Base-by-base conservation (phyloP, 2,888 invertebrate genomes). In the Carabus problematicus region DNA sequence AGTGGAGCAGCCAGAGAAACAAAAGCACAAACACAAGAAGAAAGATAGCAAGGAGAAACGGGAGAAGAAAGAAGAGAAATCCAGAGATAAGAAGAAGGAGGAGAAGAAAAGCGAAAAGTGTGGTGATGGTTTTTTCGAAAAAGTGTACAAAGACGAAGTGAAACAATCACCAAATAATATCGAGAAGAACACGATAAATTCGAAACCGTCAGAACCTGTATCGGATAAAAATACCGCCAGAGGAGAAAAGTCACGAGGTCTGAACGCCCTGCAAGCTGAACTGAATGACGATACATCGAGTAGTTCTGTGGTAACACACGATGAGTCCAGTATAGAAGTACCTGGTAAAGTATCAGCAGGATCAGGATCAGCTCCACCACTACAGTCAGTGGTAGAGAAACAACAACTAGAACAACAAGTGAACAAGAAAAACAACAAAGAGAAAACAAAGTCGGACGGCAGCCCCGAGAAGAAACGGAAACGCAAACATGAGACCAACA, bases 391-490 rank as follows among this genome's bases (percentile, higher is more conserved):
- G 45, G 11, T 60, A 40, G 70, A 72, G 11, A 72, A 72, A n/a
- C n/a, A n/a, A n/a, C n/a, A n/a, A 70, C 52, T 70, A 71, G 85
- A 84, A 75, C 85, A n/a, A n/a, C n/a, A n/a, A n/a, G n/a, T 84
- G 77, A 84, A 84, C 71, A 86, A 85, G 77, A 85, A 85, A 79
- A 87, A 87, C 14, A 85, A 87, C 14, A 85, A 87, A 72, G 85
- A 86, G 80, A 81, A 84, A 71, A 83, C 85, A 60, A 82, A 84
- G 60, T 86, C 87, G 71, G 84, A 85, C 70, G 89, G 89, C 72
- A 89, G 88, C 71, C 86, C 86, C 73, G 85, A 87, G 47, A 89
- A 89, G 73, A 87, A 88, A 76, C 83, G 89, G 64, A 89, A 89
- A 81, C 83, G 87, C 29, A 88, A 87, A 71, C 86, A 86, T 14